Evolutionary conservation across 2,113 vertebrate species (phyloP).

Genomic region (Ceuthmochares aereus): DNA sequence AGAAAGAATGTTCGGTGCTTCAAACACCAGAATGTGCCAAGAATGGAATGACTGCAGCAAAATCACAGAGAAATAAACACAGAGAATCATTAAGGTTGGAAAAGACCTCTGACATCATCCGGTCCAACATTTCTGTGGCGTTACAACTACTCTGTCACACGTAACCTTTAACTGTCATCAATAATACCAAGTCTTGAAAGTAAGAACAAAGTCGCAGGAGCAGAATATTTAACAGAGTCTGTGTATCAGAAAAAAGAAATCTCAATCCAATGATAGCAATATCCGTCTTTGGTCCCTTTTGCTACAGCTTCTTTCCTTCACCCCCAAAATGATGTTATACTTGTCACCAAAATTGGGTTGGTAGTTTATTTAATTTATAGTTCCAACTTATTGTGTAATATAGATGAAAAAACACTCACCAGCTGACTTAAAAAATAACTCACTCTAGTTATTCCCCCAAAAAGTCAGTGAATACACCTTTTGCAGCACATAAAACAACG

Average conservation of each 20-base stretch:
- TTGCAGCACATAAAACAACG: fast-evolving
- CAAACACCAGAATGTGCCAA: too few species aligned
- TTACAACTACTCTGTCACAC: neutral
- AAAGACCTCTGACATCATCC: too few species aligned
- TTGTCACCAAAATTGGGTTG: neutral
- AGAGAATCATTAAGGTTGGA: too few species aligned
- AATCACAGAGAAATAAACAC: fast-evolving
- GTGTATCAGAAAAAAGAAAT: neutral
- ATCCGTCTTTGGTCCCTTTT: neutral
- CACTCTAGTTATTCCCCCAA: too few species aligned
- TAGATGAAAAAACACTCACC: too few species aligned
- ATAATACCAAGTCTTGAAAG: neutral
- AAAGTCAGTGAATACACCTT: neutral
- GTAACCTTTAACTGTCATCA: neutral
- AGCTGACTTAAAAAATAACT: too few species aligned
- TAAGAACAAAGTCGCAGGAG: neutral
- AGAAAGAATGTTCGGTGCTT: neutral
- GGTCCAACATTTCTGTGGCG: neutral
- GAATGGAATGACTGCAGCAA: neutral
- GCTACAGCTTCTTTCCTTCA: neutral
- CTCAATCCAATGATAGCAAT: neutral
- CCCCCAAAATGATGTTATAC: neutral
- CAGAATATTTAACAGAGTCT: neutral
- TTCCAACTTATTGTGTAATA: too few species aligned
- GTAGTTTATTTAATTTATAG: neutral